Evolutionary conservation across 1,140 invertebrate species (phyloP).

Genomic region (Amyelois transitella): DNA sequence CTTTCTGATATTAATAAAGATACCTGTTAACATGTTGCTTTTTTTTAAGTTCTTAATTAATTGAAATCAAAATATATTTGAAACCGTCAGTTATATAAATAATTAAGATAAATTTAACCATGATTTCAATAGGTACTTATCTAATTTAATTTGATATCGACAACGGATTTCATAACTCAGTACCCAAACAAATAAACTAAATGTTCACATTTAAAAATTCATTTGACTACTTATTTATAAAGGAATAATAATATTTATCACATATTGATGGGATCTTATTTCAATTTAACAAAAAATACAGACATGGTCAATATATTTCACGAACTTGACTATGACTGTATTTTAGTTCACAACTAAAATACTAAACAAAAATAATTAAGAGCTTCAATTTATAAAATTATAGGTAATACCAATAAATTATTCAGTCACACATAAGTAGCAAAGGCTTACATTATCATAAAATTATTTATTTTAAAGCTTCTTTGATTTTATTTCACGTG

Average conservation of each 20-base stretch:
- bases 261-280: not conserved
- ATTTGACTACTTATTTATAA: not conserved
- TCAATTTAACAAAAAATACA: not conserved
- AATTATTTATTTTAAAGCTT: slow-evolving; percentile 59
- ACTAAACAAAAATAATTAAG: not conserved
- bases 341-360: not conserved
- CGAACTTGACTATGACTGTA: not conserved
- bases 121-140: too few species aligned
- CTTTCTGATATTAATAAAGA: too few species aligned
- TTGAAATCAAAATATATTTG: too few species aligned
- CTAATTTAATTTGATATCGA: too few species aligned
- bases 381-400: not conserved
- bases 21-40: too few species aligned
- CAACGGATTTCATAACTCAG: too few species aligned
- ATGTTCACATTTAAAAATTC: not conserved
- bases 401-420: slow-evolving; percentile 17
- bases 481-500: slow-evolving; percentile 34
- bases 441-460: not conserved
- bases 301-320: not conserved
- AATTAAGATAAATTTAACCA: too few species aligned
- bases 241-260: not conserved
- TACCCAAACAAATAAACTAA: not conserved
- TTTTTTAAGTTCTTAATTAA: too few species aligned
- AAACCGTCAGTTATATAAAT: too few species aligned
- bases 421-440: slow-evolving; percentile 23